Evolutionary conservation across 2,113 vertebrate genomes (phyloP).

Genomic region (Oreochromis spilurus): DNA sequence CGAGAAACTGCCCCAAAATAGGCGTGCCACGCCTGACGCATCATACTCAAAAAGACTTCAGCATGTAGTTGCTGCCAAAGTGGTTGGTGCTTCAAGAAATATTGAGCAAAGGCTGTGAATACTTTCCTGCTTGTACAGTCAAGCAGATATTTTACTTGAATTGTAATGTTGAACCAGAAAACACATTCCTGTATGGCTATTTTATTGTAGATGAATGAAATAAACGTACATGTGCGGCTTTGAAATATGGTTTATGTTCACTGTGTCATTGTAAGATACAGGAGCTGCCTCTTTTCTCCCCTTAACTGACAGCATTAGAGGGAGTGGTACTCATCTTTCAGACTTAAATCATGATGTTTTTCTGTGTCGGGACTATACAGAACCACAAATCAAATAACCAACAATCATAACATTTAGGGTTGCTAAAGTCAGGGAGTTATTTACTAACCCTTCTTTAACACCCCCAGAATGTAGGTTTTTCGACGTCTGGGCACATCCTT

Average conservation of each 20-base stretch:
- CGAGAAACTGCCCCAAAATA: not conserved
- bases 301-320: not conserved
- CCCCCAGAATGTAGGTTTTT: conserved; percentile 84
- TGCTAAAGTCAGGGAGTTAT: not conserved
- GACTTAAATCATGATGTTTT: conserved; percentile 21
- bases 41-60: not conserved
- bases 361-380: not conserved
- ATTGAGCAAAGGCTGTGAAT: not conserved
- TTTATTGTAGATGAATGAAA: not conserved
- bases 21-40: not conserved
- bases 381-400: not conserved
- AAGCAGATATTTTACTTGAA: not conserved
- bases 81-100: not conserved
- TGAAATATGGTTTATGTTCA: not conserved
- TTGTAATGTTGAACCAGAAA: not conserved
- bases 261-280: not conserved
- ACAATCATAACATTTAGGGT: conserved; percentile 14
- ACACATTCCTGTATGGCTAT: not conserved
- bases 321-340: not conserved
- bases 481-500: conserved; percentile 74
- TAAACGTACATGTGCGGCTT: not conserved
- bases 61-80: not conserved
- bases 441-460: conserved; percentile 88
- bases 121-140: not conserved
- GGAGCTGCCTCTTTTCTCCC: not conserved